phyloP scores from a whole-genome alignment of 64 coral and sea anemone genomes.

The Cladopsammia gracilis region DNA sequence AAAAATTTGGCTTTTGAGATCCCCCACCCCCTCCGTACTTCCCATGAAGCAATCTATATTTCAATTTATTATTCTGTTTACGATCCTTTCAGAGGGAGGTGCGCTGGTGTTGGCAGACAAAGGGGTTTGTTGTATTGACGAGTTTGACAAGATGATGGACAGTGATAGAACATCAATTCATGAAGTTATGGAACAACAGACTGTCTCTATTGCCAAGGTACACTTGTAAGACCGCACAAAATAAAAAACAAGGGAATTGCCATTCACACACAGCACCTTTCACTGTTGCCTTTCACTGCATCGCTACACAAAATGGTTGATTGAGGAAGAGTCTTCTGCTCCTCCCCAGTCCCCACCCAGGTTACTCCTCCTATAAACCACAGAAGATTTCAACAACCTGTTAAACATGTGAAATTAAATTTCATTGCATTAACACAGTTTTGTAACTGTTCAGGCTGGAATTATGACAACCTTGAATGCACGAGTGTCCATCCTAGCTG shows the following conservation, averaged over 20 bases:
- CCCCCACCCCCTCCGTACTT: too few species aligned
- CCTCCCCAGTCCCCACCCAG: too few species aligned
- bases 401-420: not conserved
- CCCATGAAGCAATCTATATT: not conserved
- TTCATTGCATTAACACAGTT: not conserved
- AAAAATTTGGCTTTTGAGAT: too few species aligned
- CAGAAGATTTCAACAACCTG: too few species aligned
- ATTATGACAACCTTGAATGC: constrained; percentile 99
- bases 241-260: not conserved
- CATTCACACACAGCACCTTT: not conserved
- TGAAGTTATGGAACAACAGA: constrained; percentile 99
- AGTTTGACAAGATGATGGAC: constrained; percentile 99
- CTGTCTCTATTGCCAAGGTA: constrained; percentile 97
- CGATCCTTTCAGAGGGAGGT: constrained; percentile 82
- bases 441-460: constrained; percentile 79
- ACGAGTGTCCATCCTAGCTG: constrained; percentile 94
- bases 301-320: too few species aligned
- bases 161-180: constrained; percentile 94
- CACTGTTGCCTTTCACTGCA: too few species aligned
- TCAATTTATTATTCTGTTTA: not conserved
- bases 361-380: too few species aligned
- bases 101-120: constrained; percentile 96
- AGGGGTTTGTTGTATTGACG: constrained; percentile 98
- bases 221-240: not conserved
- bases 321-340: too few species aligned